Evolutionary conservation across 2,888 invertebrate species (phyloP), one percentile per base, ranked within the genome.

Genomic region (Acleris literana): DNA sequence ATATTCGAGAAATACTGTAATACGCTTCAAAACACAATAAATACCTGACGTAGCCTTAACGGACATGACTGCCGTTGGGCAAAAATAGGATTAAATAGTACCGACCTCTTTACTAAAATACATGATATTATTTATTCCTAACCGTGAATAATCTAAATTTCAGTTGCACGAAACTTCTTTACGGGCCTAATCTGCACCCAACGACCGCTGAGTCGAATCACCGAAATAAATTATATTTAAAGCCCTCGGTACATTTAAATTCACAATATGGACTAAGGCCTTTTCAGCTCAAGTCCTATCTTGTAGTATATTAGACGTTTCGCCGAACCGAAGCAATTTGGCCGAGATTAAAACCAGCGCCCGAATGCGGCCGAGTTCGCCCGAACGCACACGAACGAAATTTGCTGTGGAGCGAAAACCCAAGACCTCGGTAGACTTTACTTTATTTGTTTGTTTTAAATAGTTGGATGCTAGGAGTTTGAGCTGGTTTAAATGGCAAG

Each of bases 261-360:
- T 61, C 49, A 65, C 65, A 61, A 61, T 61, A 56, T 55, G 44
- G 49, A 61, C 55, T 56, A 65, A 61, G 60, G 51, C 60, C 60
- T 56, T 64, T 54, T 48, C 54, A 55, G 55, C 43, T 60, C 49
- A 29, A 61, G 55, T 61, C 55, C 65, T 61, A 56, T 64, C 49
- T 55, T 60, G 54, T 59, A 55, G 16, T 60, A 57, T 62, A 66
- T 66, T 66, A 66, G 62, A 66, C 66, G 66, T 66, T 62, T 43
- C 66, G 56, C 46, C 64, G 56, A 65, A 66, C 64, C 60, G 66
- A 69, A 59, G 70, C 72, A 72, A 72, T 72, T 69, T 71, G 67
- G 61, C 53, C 62, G 64, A 71, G 71, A 70, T 72, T 72, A 72
- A 64, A 57, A 68, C 54, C 58, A 57, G 53, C 68, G 52, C 46